phyloP scores from a whole-genome alignment of 2,797 vertebrate genomes.

The Monodelphis domestica region DNA sequence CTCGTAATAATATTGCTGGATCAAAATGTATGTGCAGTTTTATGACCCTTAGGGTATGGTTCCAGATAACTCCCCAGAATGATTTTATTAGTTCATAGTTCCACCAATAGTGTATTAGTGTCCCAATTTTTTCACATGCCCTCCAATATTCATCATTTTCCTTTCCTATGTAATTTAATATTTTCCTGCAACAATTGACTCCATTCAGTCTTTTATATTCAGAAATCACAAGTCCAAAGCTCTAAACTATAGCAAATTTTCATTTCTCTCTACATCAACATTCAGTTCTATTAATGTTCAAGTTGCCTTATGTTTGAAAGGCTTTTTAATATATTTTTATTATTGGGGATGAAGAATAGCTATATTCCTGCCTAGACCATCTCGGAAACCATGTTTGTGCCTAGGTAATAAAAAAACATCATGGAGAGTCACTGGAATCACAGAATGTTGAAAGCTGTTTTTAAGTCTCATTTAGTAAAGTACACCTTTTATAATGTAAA shows the following conservation, averaged over 20 bases:
- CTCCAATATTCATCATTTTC: too few species aligned
- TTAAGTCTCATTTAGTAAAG: constrained; percentile 58
- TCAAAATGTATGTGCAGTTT: too few species aligned
- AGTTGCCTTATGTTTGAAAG: not conserved
- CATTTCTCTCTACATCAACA: not conserved
- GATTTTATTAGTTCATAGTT: too few species aligned
- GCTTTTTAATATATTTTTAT: constrained; percentile 27
- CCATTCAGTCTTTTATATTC: not conserved
- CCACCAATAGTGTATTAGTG: too few species aligned
- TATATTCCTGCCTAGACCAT: constrained; percentile 37
- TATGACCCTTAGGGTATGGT: too few species aligned
- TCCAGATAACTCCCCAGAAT: too few species aligned
- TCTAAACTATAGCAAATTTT: not conserved
- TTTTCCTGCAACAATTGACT: not conserved
- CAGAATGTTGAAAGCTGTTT: constrained; percentile 57
- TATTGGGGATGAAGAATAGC: constrained; percentile 29
- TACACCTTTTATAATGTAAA: constrained; percentile 54
- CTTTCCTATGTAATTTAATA: too few species aligned
- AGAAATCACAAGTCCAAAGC: not conserved
- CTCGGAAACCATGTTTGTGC: constrained; percentile 21
- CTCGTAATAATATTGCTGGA: too few species aligned
- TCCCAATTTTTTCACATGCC: too few species aligned
- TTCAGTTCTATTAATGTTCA: constrained; percentile 30
- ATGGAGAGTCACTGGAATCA: constrained; percentile 48
- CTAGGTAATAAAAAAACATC: not conserved